These are phyloP conservation scores for Drosophila carrolli DNA, from an alignment of 1,140 invertebrate genomes.

Conservation along the genomic window DNA sequence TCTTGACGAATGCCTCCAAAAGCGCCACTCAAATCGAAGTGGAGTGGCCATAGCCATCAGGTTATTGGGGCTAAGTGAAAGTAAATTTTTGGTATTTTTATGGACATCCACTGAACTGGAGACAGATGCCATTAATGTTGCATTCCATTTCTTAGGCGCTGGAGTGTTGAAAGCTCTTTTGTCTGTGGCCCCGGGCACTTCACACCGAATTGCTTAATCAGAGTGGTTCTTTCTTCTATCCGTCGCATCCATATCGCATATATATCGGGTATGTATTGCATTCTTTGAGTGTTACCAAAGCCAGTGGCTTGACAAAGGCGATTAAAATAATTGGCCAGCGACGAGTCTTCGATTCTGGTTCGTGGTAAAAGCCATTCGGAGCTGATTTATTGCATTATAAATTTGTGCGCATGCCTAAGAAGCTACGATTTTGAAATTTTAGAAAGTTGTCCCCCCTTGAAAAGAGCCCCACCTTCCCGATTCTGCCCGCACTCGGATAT, in stretches of 20 bases:
- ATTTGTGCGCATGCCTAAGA: constrained; percentile 81
- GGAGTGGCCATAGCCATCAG: constrained; percentile 25
- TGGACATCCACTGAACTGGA: constrained; percentile 19
- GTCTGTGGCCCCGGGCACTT: constrained; percentile 51
- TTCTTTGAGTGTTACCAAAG: constrained; percentile 54
- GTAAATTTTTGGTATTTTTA: constrained; percentile 76
- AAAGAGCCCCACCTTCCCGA: constrained; percentile 4
- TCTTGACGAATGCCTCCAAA: constrained; percentile 30
- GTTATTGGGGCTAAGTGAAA: constrained; percentile 71
- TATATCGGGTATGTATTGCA: constrained; percentile 17
- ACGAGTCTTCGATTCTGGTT: constrained; percentile 45
- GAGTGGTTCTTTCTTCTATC: constrained; percentile 37
- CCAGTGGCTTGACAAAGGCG: constrained; percentile 67
- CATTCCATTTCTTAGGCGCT: constrained; percentile 61
- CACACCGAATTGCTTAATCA: constrained; percentile 76
- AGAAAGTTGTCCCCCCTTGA: constrained; percentile 59
- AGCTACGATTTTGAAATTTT: constrained; percentile 78
- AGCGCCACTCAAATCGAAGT: constrained; percentile 56
- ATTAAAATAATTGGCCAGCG: constrained; percentile 82
- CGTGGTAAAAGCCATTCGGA: constrained; percentile 74
- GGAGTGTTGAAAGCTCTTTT: constrained; percentile 78
- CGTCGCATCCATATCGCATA: constrained; percentile 9
- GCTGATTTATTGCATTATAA: constrained; percentile 81
- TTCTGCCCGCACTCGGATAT: constrained; percentile 49
- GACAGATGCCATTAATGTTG: constrained; percentile 68